Base-by-base conservation (phyloP, 2,113 vertebrate species). In the Cyprinodon variegatus region DNA sequence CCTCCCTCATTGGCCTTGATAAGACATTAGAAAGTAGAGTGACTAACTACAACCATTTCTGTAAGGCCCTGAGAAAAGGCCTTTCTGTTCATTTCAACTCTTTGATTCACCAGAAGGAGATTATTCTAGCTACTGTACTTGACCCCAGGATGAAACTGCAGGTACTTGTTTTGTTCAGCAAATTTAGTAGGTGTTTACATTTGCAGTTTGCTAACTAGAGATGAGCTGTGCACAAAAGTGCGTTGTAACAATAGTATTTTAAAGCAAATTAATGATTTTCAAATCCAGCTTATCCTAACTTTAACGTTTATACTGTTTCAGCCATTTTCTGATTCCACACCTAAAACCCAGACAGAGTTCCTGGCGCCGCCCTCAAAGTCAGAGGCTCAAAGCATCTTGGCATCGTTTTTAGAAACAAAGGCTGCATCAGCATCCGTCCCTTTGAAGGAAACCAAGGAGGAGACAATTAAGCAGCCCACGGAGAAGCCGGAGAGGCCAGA, bases 131-230 rank as follows among this genome's bases (percentile, higher is more conserved):
- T 61, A 82, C 93, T 0, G 85, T 94, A 22, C 85, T 95, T 0
- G 93, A 95, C 66, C 94, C 93, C 7, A 88, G 91, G 60, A 88
- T 93, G 72, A 95, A 95, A 85, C 83, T 95, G 14, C 77, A 91
- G 90, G 91, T 93, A 84, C 39, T 62, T 3, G 65, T 59, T 66
- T 61, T 11, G 10, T 0, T 57, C 12, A 38, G 3, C 65, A 62
- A 57, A 57, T 2, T 0, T 3, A 57, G 11, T 17, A 13, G 48
- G 20, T 8, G 14, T 40, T 17, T 4, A 12, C 5, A 70, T 15
- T 63, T 15, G 61, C 61, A 4, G 13, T 62, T 62, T 62, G 50
- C 3, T n/a, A 20, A n/a, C 8, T 3, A 20, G 20, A 14, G 50
- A 57, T 57, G 8, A 53, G 14, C n/a, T 6, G 15, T 53, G 17